Conservation (phyloP, 2,888 invertebrate species). For the Ganaspis brasiliensis region DNA sequence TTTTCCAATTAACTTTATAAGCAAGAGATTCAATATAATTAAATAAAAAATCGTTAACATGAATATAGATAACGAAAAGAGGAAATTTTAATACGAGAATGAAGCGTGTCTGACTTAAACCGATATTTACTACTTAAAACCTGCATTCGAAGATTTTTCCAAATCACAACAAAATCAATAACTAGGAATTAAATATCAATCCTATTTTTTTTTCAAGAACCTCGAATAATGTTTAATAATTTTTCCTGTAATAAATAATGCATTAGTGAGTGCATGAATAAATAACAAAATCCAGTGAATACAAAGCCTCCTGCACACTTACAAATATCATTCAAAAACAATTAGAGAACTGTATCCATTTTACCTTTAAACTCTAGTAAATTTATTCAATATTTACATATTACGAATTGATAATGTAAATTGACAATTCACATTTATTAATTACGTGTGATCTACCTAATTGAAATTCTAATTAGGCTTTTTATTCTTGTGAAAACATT, state of each 20-base stretch:
- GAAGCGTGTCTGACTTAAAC: background rate
- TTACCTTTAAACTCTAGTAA: too few relatives aligned
- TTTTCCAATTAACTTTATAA: too few relatives aligned
- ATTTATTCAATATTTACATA: too few relatives aligned
- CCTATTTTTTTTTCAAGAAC: background rate
- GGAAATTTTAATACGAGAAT: background rate
- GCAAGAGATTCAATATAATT: too few relatives aligned
- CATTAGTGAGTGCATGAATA: background rate
- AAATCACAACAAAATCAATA: background rate
- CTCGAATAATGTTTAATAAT: background rate
- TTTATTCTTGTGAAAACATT: background rate
- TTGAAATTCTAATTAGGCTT: too few relatives aligned
- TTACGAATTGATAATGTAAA: background rate
- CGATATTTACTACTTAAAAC: background rate
- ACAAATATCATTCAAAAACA: too few relatives aligned
- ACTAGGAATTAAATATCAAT: slow-evolving; percentile 5
- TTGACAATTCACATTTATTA: slow-evolving; percentile 9
- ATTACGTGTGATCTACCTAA: background rate
- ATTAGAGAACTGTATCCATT: too few relatives aligned
- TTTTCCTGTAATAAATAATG: background rate
- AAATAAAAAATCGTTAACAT: too few relatives aligned
- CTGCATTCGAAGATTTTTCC: too few relatives aligned
- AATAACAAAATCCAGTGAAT: background rate
- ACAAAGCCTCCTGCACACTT: too few relatives aligned
- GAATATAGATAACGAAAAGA: too few relatives aligned